Conservation (phyloP, 2,888 invertebrate genomes). For the Parnassius mnemosyne region DNA sequence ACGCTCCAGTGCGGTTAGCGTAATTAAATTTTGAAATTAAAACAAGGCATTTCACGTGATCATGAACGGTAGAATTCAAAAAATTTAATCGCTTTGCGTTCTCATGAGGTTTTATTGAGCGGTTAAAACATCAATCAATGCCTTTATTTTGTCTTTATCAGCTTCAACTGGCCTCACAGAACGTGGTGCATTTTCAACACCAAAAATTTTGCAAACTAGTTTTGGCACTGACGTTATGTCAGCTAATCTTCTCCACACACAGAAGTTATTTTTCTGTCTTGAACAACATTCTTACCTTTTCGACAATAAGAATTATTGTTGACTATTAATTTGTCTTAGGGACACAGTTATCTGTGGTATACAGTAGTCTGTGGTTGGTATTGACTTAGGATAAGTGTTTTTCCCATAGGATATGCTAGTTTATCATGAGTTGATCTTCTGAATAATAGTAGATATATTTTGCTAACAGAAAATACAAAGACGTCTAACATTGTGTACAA, state of each 20-base stretch:
- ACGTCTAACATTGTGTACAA: too few species aligned
- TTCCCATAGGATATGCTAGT: too few species aligned
- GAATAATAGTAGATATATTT: too few species aligned
- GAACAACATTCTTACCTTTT: constrained; percentile 1
- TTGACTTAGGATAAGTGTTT: too few species aligned
- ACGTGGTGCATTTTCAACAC: constrained; percentile 5
- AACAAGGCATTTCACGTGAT: constrained; percentile 32
- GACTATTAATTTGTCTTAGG: too few species aligned
- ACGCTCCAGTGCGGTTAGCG: too few species aligned
- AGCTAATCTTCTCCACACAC: background rate
- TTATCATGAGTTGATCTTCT: too few species aligned
- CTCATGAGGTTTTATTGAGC: constrained; percentile 34
- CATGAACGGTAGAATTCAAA: constrained; percentile 18
- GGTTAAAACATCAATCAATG: constrained; percentile 34
- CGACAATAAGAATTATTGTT: background rate
- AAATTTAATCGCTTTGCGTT: constrained; percentile 34
- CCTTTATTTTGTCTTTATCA: constrained; percentile 27
- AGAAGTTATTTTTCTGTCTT: background rate
- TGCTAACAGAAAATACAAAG: too few species aligned
- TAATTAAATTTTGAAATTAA: background rate
- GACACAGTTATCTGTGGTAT: too few species aligned
- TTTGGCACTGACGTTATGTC: background rate
- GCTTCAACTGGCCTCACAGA: constrained; percentile 26
- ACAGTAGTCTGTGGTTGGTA: too few species aligned
- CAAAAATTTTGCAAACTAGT: background rate